Evolutionary conservation across 2,797 vertebrate species (phyloP), one percentile per base, ranked within the genome.

Genomic region (Gastrophryne carolinensis): DNA sequence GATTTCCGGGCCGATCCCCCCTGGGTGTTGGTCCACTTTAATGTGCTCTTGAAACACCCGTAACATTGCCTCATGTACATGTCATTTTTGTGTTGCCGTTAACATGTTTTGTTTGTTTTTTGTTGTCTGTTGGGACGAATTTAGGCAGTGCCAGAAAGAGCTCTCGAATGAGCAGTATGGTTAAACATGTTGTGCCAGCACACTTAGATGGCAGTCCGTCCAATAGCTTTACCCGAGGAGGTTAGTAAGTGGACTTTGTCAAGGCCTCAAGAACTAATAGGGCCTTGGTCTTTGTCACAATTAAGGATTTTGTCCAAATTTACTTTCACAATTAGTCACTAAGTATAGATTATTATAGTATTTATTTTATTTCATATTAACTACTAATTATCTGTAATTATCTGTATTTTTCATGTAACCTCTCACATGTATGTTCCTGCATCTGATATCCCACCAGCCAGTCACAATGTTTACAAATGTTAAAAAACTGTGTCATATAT

Each of bases 201-300:
- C 93, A 97, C 87, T 93, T 98, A 92, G 95, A 98, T 88, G 90
- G 95, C 89, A 94, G 95, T 78, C 94, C 98, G 82, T 92, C 96
- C 86, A 98, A 90, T 93, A 98, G 95, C 91, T 98, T 99, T 89
- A 85, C 95, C 83, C 92, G 89, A 94, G 97, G 96, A 94, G 97
- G 96, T 98, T 89, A 95, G 95, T 92, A 92, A 89, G 90, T 41
- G 49, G 13, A 1, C 17, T n/a, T 2, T 30, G 17, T 7, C 6
- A 30, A 30, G 15, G 30, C 3, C 39, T 44, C 39, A n/a, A 15
- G 53, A 27, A n/a, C 53, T 30, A 30, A 27, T 8, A 30, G 17
- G 26, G 27, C 2, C n/a, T n/a, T 5, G 39, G 8, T n/a, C 39
- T 44, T 44, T 4, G 39, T 13, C 5, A 27, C 53, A 56, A 56